Conservation (phyloP, 1,140 invertebrate genomes). For the Cyclargus thomasi region DNA sequence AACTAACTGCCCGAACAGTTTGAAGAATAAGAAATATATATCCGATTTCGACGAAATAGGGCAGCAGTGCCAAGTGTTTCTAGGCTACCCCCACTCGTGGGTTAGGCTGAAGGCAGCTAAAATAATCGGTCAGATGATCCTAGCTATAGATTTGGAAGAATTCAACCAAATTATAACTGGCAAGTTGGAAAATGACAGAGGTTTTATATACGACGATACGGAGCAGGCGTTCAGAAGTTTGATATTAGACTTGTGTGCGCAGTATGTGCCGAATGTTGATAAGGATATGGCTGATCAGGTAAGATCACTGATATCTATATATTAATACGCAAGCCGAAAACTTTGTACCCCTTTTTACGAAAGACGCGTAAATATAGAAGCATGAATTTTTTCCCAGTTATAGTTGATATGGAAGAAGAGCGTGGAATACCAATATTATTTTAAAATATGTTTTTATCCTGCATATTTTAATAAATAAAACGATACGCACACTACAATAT, state of each 20-base stretch:
- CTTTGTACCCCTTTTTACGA: too few species aligned
- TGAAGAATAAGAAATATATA: constrained; percentile 61
- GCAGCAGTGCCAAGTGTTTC: constrained; percentile 83
- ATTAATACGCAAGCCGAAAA: too few species aligned
- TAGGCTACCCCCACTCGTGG: constrained; percentile 77
- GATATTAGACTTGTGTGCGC: constrained; percentile 83
- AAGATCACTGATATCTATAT: too few species aligned
- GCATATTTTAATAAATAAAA: too few species aligned
- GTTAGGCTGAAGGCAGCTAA: constrained; percentile 85
- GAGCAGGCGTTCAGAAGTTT: constrained; percentile 79
- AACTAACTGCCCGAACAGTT: constrained; percentile 60
- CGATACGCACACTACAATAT: too few species aligned
- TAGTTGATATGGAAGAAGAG: too few species aligned
- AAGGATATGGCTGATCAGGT: constrained; percentile 81
- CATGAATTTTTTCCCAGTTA: too few species aligned
- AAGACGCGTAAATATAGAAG: too few species aligned
- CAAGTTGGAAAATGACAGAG: constrained; percentile 56
- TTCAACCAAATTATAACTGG: constrained; percentile 63
- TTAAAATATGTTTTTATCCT: too few species aligned
- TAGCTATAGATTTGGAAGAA: constrained; percentile 77
- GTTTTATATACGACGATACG: constrained; percentile 80
- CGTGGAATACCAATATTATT: too few species aligned
- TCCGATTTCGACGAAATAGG: constrained; percentile 77
- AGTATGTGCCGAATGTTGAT: constrained; percentile 79
- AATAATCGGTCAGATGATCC: constrained; percentile 83